Conservation (phyloP, 2,888 invertebrate species). For the Ennomos erosarius region DNA sequence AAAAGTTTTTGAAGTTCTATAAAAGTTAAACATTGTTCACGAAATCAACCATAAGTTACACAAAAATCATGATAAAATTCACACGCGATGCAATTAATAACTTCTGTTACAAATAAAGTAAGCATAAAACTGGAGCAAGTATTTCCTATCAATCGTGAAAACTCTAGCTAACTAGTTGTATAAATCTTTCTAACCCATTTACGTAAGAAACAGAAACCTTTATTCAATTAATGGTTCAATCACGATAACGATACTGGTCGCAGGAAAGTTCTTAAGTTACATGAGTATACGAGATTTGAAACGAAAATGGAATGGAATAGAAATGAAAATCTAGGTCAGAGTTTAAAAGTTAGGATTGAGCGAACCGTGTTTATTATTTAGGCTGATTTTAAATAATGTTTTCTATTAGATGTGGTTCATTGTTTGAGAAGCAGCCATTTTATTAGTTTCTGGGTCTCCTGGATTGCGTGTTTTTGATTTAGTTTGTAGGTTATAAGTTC, state of each 20-base stretch:
- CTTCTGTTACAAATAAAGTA: conserved; percentile 15
- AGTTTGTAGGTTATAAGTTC: no score
- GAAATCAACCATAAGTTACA: conserved; percentile 8
- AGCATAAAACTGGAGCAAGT: conserved; percentile 19
- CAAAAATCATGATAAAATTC: conserved; percentile 10
- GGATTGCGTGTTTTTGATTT: no score
- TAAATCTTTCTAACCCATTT: conserved; percentile 63
- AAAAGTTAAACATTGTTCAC: conserved; percentile 6
- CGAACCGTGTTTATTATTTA: no score
- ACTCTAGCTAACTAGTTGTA: conserved; percentile 48
- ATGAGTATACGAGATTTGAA: conserved; percentile 11
- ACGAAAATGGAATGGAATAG: conserved; percentile 6
- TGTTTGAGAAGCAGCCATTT: no score
- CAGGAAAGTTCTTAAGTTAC: conserved; percentile 25
- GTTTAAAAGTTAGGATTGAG: no score
- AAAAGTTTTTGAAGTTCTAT: not conserved
- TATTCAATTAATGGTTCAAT: conserved; percentile 68
- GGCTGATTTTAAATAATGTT: no score
- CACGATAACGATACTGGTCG: conserved; percentile 47
- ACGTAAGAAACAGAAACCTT: conserved; percentile 51
- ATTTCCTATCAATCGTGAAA: conserved; percentile 47
- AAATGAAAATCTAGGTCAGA: not conserved
- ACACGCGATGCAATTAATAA: conserved; percentile 23
- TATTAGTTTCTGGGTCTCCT: no score
- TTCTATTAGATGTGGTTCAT: no score